Evolutionary conservation across 2,113 vertebrate species (phyloP).

Genomic region (Amazona guildingii): DNA sequence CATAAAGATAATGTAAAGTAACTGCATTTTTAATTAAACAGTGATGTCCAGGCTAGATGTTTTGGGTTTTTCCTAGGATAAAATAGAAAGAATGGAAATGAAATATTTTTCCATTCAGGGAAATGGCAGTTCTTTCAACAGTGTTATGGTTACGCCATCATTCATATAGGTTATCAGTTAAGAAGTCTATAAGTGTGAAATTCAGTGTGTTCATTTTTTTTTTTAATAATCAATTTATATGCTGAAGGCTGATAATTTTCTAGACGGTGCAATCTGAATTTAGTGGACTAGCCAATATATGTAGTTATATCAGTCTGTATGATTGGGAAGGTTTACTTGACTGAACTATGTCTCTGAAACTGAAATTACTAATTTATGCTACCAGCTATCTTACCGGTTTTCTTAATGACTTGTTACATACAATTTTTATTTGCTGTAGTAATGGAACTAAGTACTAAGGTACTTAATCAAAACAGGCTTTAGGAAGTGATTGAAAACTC

Average conservation of each 20-base stretch:
- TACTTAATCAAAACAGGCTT: neutral
- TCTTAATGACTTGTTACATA: neutral
- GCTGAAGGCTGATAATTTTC: neutral
- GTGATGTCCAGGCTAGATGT: neutral
- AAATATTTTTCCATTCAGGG: neutral
- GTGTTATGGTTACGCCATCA: accelerated
- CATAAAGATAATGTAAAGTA: neutral
- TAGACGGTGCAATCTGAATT: neutral
- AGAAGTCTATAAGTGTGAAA: neutral
- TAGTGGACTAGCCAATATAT: neutral
- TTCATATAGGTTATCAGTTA: neutral
- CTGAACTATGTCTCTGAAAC: neutral
- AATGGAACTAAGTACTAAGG: neutral
- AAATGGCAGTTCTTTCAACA: neutral
- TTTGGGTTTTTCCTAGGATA: neutral
- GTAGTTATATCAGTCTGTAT: neutral
- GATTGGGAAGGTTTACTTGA: neutral
- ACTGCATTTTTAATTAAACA: neutral
- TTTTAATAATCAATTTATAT: neutral
- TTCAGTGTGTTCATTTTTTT: neutral
- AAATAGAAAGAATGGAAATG: neutral
- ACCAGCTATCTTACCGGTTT: neutral
- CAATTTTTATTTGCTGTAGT: neutral
- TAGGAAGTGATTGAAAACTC: neutral
- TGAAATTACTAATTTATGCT: neutral